Base-by-base conservation (phyloP, 2,797 vertebrate genomes). In the Nasua narica region DNA sequence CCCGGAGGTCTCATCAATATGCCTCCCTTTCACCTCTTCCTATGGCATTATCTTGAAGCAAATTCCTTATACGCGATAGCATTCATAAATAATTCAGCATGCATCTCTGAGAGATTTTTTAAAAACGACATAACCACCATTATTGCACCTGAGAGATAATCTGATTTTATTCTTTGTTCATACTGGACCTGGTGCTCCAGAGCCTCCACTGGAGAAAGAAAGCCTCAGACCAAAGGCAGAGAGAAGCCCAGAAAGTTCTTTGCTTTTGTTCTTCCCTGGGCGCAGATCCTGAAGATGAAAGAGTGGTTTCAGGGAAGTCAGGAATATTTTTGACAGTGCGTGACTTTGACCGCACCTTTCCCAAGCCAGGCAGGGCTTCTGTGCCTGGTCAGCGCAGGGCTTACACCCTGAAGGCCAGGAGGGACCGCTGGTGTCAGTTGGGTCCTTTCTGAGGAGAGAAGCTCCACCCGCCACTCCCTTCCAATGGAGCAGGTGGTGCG, bases 371-470 rank as follows among this genome's bases (percentile, higher is more conserved):
- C 10, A 32, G 21, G 25, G 15, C 25, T 29, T 0, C 46, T 2
- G 2, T 3, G 9, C 9, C 40, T 1, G 15, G 3, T 77, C 16
- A 37, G 46, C 15, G 0, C 43, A 8, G 10, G 0, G 0, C 21
- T 43, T n/a, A 29, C 18, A 32, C 21, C 46, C 15, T 7, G 35
- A 25, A 35, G 48, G 19, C 0, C 0, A 46, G 74, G 58, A 70
- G 4, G 70, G 43, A 12, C 7, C 11, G 7, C 11, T 62, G 0
- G 2, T 5, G 5, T 60, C 18, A 4, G 0, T 2, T 0, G 32
- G 2, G 12, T 19, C 21, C 27, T 46, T 58, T 52, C 16, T 6
- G 2, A 32, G 3, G 50, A 7, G 37, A 37, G 72, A 15, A 48
- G 11, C 18, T 0, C 18, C 50, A 35, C 19, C 23, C 0, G 5